These are phyloP conservation scores for Yponomeuta cagnagella DNA, from an alignment of 2,888 invertebrate genomes.

Conservation along the genomic window DNA sequence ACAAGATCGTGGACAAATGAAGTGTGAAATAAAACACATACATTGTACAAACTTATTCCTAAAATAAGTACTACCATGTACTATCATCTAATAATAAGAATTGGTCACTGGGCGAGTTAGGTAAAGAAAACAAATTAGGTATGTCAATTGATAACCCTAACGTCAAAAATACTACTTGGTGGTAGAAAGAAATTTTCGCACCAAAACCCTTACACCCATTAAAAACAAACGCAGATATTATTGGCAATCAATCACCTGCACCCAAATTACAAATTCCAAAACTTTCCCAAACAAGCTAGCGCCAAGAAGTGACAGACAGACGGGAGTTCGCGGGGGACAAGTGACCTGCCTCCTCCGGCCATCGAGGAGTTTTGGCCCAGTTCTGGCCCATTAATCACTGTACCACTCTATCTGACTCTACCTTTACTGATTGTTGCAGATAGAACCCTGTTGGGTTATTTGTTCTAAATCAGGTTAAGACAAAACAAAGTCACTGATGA, in stretches of 20 bases:
- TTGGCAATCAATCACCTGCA: conserved; percentile 7
- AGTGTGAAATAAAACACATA: background rate
- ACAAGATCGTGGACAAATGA: background rate
- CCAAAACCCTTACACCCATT: no score
- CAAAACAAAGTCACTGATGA: background rate
- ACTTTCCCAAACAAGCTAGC: background rate
- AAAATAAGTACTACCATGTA: no score
- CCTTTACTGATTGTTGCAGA: background rate
- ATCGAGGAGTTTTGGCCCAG: background rate
- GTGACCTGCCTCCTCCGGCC: background rate
- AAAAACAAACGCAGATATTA: background rate
- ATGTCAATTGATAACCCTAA: no score
- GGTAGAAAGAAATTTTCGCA: no score
- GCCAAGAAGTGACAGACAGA: conserved; percentile 9
- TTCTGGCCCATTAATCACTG: conserved; percentile 1
- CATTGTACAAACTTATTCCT: no score
- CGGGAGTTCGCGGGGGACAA: background rate
- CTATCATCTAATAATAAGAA: no score
- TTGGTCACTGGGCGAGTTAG: no score
- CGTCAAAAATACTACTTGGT: no score
- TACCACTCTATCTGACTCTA: background rate
- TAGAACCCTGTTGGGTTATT: background rate
- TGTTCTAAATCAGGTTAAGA: background rate
- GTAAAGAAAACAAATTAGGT: no score
- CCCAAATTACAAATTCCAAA: background rate